phyloP scores from a whole-genome alignment of 1,140 invertebrate genomes.

The Drosophila quadrilineata region DNA sequence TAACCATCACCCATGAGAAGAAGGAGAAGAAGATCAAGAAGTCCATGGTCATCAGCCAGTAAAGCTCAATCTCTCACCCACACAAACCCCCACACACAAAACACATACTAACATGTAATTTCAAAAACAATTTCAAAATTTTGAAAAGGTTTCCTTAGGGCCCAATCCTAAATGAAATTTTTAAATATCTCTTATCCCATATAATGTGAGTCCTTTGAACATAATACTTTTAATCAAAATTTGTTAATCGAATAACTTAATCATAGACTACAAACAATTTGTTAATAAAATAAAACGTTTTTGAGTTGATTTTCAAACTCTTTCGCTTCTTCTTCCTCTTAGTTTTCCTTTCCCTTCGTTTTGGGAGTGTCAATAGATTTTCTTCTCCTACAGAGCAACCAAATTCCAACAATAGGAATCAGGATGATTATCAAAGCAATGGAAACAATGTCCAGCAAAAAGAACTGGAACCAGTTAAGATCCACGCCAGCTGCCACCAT shows the following conservation, averaged over 20 bases:
- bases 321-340: no score
- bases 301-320: slow-evolving; percentile 4
- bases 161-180: no score
- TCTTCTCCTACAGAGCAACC: no score
- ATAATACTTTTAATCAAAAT: no score
- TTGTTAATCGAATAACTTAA: slow-evolving; percentile 8
- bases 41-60: slow-evolving; percentile 78
- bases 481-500: slow-evolving; percentile 82
- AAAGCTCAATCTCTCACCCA: slow-evolving; percentile 40
- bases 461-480: slow-evolving; percentile 85
- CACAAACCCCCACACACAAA: slow-evolving; percentile 17
- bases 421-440: slow-evolving; percentile 31
- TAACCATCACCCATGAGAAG: slow-evolving; percentile 78
- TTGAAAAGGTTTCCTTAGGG: background rate
- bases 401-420: no score
- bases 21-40: slow-evolving; percentile 81
- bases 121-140: slow-evolving; percentile 25
- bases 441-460: slow-evolving; percentile 85
- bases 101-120: slow-evolving; percentile 28
- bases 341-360: background rate
- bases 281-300: slow-evolving; percentile 1
- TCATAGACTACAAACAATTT: background rate
- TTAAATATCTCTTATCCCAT: background rate
- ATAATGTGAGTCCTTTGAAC: background rate
- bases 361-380: background rate